phyloP scores from a whole-genome alignment of 1,140 invertebrate genomes.

The Drosophila carrolli region DNA sequence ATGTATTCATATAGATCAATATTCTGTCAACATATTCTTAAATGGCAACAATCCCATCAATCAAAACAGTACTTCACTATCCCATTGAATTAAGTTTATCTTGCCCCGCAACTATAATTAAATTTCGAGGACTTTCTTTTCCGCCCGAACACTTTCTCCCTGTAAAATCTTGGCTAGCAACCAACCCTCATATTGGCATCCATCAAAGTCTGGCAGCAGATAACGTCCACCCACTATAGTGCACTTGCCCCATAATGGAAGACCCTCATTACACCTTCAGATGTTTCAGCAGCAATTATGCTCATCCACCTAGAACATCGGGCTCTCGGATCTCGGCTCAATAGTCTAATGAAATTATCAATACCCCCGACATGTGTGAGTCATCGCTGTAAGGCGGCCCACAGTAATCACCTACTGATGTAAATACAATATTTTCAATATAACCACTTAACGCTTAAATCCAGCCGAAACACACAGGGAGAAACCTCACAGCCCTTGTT shows the following conservation, averaged over 20 bases:
- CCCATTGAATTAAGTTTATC: constrained; percentile 28
- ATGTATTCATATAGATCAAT: no score
- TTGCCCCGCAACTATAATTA: constrained; percentile 39
- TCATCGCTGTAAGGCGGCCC: constrained; percentile 58
- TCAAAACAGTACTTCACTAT: constrained; percentile 22
- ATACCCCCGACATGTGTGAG: constrained; percentile 64
- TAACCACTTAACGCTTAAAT: constrained; percentile 83
- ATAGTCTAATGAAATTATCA: constrained; percentile 83
- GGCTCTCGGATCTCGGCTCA: constrained; percentile 53
- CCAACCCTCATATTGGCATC: constrained; percentile 35
- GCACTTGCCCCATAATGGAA: constrained; percentile 38
- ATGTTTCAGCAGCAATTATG: constrained; percentile 69
- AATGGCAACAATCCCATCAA: constrained; percentile 22
- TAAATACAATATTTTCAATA: constrained; percentile 84
- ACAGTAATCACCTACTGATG: constrained; percentile 81
- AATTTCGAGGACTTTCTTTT: constrained; percentile 35
- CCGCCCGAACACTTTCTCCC: constrained; percentile 45
- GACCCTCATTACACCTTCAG: constrained; percentile 63
- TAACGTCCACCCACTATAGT: constrained; percentile 34
- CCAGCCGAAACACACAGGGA: constrained; percentile 59
- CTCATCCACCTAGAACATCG: constrained; percentile 58
- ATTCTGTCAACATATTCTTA: constrained; percentile 14
- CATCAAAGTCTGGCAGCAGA: constrained; percentile 61
- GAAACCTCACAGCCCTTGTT: constrained; percentile 35
- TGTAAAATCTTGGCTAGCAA: background rate